Conservation (phyloP, 37 sponge, comb jelly and placozoan species). For the Tethya wilhelma region DNA sequence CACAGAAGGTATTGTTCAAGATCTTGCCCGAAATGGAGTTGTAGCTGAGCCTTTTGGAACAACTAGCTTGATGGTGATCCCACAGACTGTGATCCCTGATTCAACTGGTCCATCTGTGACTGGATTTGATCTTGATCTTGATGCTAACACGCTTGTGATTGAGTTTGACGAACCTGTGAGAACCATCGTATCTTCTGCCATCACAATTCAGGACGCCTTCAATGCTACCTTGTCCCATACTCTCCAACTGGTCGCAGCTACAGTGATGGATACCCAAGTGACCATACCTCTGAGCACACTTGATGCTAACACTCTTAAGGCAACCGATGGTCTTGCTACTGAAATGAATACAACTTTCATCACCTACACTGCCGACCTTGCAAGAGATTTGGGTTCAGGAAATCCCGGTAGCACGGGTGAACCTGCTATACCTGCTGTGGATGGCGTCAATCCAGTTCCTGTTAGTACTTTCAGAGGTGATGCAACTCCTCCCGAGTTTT, state of each 20-base stretch:
- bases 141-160: conserved; percentile 57
- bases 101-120: conserved; percentile 50
- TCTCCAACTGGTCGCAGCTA: conserved; percentile 42
- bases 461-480: conserved; percentile 61
- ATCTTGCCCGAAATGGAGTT: conserved; percentile 55
- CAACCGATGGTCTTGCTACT: conserved; percentile 57
- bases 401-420: conserved; percentile 13
- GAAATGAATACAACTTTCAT: conserved; percentile 47
- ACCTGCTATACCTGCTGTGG: conserved; percentile 27
- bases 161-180: conserved; percentile 86
- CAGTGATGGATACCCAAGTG: conserved; percentile 37
- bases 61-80: conserved; percentile 4
- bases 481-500: conserved; percentile 58
- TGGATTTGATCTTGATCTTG: conserved; percentile 52
- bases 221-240: conserved; percentile 52
- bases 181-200: conserved; percentile 45
- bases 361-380: conserved; percentile 56
- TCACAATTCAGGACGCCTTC: conserved; percentile 65
- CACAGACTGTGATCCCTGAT: conserved; percentile 26
- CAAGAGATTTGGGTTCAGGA: conserved; percentile 48
- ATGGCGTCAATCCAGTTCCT: conserved; percentile 25
- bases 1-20: conserved; percentile 45
- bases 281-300: conserved; percentile 25
- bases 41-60: conserved; percentile 14
- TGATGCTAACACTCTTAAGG: conserved; percentile 70